Evolutionary conservation across 2,113 vertebrate genomes (phyloP).

Genomic region (Pseudopipra pipra): DNA sequence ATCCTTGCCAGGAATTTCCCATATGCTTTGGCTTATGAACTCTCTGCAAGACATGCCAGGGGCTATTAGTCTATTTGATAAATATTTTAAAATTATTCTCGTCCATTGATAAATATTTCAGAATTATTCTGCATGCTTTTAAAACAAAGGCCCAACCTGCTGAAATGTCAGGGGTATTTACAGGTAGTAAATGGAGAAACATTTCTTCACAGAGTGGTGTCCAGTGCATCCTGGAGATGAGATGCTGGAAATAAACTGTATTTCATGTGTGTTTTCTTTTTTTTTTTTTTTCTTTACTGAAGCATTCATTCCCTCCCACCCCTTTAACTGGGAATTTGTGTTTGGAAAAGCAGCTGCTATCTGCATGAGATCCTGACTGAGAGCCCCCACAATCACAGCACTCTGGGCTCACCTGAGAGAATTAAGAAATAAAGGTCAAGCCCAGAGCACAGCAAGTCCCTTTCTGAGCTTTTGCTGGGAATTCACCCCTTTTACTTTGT

Average conservation of each 20-base stretch:
- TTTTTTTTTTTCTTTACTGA: not conserved
- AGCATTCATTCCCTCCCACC: not conserved
- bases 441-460: not conserved
- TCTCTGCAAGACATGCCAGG: not conserved
- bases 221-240: not conserved
- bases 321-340: not conserved
- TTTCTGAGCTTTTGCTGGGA: not conserved
- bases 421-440: not conserved
- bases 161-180: not conserved
- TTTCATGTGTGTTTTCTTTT: not conserved
- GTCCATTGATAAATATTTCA: not conserved
- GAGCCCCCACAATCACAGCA: not conserved
- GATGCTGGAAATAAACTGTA: not conserved
- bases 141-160: not conserved
- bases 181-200: not conserved
- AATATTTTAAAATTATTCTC: not conserved
- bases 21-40: not conserved
- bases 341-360: not conserved
- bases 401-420: not conserved
- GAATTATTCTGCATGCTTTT: not conserved
- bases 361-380: not conserved
- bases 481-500: slow-evolving; percentile 22
- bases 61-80: not conserved
- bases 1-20: not conserved
- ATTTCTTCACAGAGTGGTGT: not conserved